Base-by-base conservation (phyloP, 2,797 vertebrate genomes). In the Premnoplex brunnescens region DNA sequence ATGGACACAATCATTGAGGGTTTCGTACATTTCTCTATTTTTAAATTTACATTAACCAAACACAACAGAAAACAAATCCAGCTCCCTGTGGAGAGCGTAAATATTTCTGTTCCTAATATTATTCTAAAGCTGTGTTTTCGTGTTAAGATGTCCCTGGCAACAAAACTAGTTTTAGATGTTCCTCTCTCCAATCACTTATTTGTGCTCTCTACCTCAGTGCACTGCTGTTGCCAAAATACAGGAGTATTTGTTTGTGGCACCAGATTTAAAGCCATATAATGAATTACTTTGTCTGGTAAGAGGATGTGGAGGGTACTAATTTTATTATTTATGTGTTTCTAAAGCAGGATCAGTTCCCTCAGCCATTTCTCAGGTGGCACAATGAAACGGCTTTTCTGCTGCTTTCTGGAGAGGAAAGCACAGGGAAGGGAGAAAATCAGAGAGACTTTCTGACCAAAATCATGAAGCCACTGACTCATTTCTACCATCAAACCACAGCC, bases 11-110 rank as follows among this genome's bases (percentile, higher is more conserved):
- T 62, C 3, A 7, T 14, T 72, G 58, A 85, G 43, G 9, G 69
- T 39, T 88, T 94, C 8, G 6, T 77, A 91, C 3, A 59, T n/a
- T 69, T 46, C 78, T 87, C 64, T 95, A 36, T 85, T 92, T 91
- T 87, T 60, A 91, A 85, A 87, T 91, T 71, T 92, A 56, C 30
- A 76, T 89, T 93, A 87, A 87, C 32, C 24, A 92, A 92, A 80
- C 27, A 63, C 37, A 73, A 52, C 27, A 81, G 37, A 88, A 95
- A 91, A 60, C 2, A 85, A 58, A 89, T 51, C 37, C 46, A 81
- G 37, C 32, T 94, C 81, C 77, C 87, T 79, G 78, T 39, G 82
- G 59, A 63, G 21, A 59, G 18, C 34, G 75, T 28, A 78, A 90
- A 78, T 83, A 90, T 87, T 68, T 85, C 55, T 79, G 26, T 34